These are phyloP conservation scores for Lasioglossum morio DNA, from an alignment of 2,888 invertebrate genomes.

Conservation along the genomic window DNA sequence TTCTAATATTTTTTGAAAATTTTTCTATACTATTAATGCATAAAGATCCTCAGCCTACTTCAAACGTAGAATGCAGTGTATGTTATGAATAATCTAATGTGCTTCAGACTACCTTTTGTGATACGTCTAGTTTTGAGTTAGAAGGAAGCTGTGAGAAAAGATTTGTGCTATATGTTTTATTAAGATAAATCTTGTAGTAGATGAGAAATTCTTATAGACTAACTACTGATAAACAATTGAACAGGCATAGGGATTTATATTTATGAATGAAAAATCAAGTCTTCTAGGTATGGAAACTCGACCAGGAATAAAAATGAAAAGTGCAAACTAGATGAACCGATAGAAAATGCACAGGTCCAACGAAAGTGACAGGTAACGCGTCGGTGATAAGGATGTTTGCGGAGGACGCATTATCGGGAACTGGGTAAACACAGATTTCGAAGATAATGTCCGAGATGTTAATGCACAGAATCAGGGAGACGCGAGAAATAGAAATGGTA, in stretches of 20 bases:
- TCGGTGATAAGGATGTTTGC: conserved; percentile 52
- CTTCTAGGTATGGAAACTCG: neutral
- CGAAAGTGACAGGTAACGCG: conserved; percentile 47
- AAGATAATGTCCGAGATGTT: conserved; percentile 43
- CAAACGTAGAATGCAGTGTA: no score
- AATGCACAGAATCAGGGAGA: conserved; percentile 22
- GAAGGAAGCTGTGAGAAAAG: neutral
- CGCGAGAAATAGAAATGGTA: neutral
- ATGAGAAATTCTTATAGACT: neutral
- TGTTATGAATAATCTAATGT: no score
- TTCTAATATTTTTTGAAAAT: no score
- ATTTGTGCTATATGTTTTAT: neutral
- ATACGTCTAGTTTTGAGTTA: neutral
- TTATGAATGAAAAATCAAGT: neutral
- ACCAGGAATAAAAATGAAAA: conserved; percentile 9
- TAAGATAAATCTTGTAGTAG: neutral
- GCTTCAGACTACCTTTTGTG: no score
- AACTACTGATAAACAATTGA: neutral
- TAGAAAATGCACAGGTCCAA: conserved; percentile 24
- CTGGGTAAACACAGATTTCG: conserved; percentile 44
- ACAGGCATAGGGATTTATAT: neutral
- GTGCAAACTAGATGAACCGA: conserved; percentile 31
- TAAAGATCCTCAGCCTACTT: no score
- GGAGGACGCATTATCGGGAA: conserved; percentile 52
- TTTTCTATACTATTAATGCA: no score